These are phyloP conservation scores for Meghimatium bilineatum DNA, from an alignment of 2,888 invertebrate genomes.

Conservation along the genomic window DNA sequence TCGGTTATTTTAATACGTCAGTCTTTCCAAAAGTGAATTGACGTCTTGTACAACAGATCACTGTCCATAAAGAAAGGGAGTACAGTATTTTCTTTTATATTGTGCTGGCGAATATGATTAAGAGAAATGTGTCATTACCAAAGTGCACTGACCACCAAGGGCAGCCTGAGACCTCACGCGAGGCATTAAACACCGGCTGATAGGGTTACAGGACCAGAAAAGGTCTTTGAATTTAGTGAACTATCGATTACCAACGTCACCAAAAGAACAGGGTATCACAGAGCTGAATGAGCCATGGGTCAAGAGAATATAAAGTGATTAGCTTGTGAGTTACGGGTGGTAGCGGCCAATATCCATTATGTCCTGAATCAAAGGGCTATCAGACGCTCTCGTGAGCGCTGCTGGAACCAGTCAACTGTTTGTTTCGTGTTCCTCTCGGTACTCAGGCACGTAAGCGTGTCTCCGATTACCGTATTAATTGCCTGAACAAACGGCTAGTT, in stretches of 20 bases:
- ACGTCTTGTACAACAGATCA: too few species aligned
- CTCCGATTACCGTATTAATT: slow-evolving; percentile 8
- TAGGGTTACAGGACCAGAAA: too few species aligned
- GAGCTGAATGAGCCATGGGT: not conserved
- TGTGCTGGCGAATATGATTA: too few species aligned
- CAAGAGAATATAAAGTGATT: not conserved
- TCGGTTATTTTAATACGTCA: too few species aligned
- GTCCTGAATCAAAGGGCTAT: not conserved
- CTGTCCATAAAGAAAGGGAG: too few species aligned
- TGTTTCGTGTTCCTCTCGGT: not conserved
- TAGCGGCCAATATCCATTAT: not conserved
- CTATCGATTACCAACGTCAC: not conserved
- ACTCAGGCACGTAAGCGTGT: not conserved
- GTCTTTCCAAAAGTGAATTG: too few species aligned
- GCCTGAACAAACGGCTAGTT: not conserved
- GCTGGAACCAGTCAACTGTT: not conserved
- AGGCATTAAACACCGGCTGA: too few species aligned
- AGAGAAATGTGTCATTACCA: too few species aligned
- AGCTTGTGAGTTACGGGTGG: not conserved
- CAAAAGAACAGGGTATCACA: not conserved
- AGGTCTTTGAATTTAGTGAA: not conserved
- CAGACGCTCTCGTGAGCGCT: not conserved
- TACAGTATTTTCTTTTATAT: too few species aligned
- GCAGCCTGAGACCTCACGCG: too few species aligned
- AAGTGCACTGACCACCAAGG: too few species aligned